These are phyloP conservation scores for roundworm (Caenorhabditis elegans) DNA, from an alignment of 1,140 invertebrate genomes.

Conservation along the genomic window WBcel235 BX284606.5:4127001-4127500, in stretches of 20 bases:
- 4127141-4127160: neutral
- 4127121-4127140: neutral
- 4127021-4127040: slow-evolving; percentile 28
- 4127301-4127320: slow-evolving; percentile 23
- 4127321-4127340: slow-evolving; percentile 28
- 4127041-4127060: slow-evolving; percentile 1
- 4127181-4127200: slow-evolving; percentile 20
- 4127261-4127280: neutral
- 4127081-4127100: neutral
- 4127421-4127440: neutral
- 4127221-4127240: neutral
- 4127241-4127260: slow-evolving; percentile 20
- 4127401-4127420: slow-evolving; percentile 12
- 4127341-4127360: neutral
- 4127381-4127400: neutral
- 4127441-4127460: neutral
- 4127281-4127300: neutral
- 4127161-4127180: neutral
- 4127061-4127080: neutral
- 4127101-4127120: no score
- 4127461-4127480: slow-evolving; percentile 27
- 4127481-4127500: neutral
- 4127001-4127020: neutral
- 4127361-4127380: neutral
- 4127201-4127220: neutral